Percentiles rank a stretch among this genome's conserved stretches.
Conservation (phyloP, 1,140 invertebrate genomes). For the Zophobas atratus region DNA sequence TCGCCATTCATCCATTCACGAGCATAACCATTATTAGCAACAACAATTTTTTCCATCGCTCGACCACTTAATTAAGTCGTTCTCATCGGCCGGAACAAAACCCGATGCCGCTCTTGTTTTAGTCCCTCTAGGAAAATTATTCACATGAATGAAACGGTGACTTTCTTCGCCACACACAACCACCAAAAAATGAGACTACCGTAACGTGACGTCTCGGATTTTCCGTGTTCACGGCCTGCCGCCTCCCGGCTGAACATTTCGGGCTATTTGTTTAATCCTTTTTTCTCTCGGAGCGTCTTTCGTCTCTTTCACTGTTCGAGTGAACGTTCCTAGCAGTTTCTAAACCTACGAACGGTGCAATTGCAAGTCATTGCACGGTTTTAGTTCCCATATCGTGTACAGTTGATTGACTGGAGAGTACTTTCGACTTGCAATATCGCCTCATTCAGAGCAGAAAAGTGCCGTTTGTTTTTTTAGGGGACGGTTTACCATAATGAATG, state of each 20-base stretch:
- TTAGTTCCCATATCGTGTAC: slow-evolving; percentile 40
- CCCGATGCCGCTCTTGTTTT: too few species aligned
- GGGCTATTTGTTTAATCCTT: slow-evolving; percentile 27
- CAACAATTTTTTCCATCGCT: too few species aligned
- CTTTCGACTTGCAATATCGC: slow-evolving; percentile 41
- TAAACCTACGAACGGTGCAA: slow-evolving; percentile 32
- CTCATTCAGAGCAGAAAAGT: slow-evolving; percentile 41
- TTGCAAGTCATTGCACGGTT: slow-evolving; percentile 42
- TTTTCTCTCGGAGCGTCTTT: neutral
- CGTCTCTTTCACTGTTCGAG: slow-evolving; percentile 4
- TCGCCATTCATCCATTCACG: too few species aligned
- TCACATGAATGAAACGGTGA: too few species aligned
- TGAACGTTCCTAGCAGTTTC: slow-evolving; percentile 29
- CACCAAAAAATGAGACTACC: neutral
- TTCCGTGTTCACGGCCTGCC: slow-evolving; percentile 22
- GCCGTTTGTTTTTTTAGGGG: slow-evolving; percentile 42
- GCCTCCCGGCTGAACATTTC: slow-evolving; percentile 7
- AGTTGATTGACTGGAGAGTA: slow-evolving; percentile 38
- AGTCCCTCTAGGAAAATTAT: too few species aligned
- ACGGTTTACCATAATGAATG: slow-evolving; percentile 38
- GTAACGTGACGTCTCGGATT: slow-evolving; percentile 20
- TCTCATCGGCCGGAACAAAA: too few species aligned
- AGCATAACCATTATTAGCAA: too few species aligned
- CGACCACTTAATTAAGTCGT: too few species aligned
- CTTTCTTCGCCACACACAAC: neutral